phyloP scores from a whole-genome alignment of 2,888 invertebrate genomes.

The Phorcus lineatus region DNA sequence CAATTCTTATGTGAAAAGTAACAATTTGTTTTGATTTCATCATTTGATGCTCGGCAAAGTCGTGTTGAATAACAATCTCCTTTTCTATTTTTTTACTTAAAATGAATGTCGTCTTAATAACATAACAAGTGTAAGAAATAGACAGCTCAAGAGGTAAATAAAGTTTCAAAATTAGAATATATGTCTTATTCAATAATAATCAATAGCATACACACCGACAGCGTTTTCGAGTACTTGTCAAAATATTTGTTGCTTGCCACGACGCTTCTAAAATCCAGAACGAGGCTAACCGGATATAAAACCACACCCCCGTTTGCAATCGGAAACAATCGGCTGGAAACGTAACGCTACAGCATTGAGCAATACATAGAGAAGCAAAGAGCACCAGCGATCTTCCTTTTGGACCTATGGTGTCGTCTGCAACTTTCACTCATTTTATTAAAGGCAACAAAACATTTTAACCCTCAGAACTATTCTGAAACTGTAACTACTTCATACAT shows the following conservation, averaged over 20 bases:
- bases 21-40: no score
- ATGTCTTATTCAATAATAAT: background rate
- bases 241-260: background rate
- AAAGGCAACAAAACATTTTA: no score
- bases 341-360: background rate
- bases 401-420: background rate
- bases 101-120: no score
- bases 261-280: background rate
- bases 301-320: background rate
- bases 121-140: no score
- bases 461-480: no score
- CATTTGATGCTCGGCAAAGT: no score
- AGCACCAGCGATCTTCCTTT: background rate
- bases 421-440: no score
- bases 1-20: no score
- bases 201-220: background rate
- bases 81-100: no score
- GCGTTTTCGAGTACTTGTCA: background rate
- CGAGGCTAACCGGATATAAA: conserved; percentile 3
- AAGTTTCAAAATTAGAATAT: background rate
- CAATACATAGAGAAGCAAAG: background rate
- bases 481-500: no score
- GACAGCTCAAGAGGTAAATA: no score
- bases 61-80: no score
- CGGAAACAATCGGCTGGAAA: background rate